These are phyloP conservation scores for Echeneis naucrates DNA, from an alignment of 2,797 vertebrate species.

Conservation along the genomic window DNA sequence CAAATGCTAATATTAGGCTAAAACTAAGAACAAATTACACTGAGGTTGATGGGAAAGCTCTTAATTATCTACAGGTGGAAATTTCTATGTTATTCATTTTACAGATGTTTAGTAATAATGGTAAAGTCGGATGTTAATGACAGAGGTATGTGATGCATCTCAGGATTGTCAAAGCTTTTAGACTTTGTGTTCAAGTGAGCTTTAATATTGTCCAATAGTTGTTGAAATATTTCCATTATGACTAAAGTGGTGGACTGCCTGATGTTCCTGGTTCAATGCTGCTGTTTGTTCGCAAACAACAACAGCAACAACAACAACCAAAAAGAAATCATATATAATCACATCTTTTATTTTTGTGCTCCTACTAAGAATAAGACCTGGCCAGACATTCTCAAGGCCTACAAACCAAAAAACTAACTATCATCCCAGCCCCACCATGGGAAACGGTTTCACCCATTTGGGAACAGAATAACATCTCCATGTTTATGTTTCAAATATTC, in stretches of 20 bases:
- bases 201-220: background rate
- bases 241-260: background rate
- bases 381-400: conserved; percentile 12
- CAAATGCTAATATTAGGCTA: background rate
- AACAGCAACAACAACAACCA: too few relatives aligned
- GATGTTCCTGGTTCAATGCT: background rate
- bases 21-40: background rate
- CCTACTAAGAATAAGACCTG: background rate
- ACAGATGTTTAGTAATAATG: background rate
- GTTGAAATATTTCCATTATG: background rate
- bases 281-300: background rate
- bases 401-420: conserved; percentile 13
- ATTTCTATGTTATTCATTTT: background rate
- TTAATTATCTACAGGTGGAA: background rate
- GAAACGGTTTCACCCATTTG: conserved; percentile 50
- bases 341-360: background rate
- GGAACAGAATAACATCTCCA: conserved; percentile 57
- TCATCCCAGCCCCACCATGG: conserved; percentile 23
- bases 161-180: too few relatives aligned
- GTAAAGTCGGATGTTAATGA: background rate
- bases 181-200: background rate
- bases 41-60: background rate
- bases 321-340: background rate
- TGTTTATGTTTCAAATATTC: conserved; percentile 72
- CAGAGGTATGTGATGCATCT: background rate